Percentiles rank a stretch among this genome's conserved stretches.
Conservation (phyloP, 2,113 vertebrate species). For the Willisornis vidua region DNA sequence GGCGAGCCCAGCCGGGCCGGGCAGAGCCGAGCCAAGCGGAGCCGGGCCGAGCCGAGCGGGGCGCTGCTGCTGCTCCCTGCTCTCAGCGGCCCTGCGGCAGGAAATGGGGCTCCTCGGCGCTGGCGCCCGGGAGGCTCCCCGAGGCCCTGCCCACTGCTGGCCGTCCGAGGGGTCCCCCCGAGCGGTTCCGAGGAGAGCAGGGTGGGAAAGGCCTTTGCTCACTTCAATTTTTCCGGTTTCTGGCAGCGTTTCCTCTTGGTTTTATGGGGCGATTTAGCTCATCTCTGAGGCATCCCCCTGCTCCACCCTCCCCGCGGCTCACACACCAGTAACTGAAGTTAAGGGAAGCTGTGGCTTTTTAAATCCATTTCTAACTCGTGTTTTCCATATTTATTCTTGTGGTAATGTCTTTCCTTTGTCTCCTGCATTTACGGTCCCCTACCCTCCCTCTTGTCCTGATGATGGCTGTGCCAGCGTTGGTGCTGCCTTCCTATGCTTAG, state of each 20-base stretch:
- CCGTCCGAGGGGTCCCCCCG: neutral
- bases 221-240: neutral
- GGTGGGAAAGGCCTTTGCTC: neutral
- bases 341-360: neutral
- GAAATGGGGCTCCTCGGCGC: neutral
- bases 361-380: neutral
- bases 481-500: rapidly evolving
- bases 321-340: neutral
- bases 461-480: rapidly evolving
- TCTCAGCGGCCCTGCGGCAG: neutral
- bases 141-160: rapidly evolving
- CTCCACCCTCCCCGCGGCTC: neutral
- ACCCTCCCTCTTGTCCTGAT: neutral
- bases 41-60: neutral
- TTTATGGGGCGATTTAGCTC: neutral
- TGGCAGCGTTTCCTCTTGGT: neutral
- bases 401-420: neutral
- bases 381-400: neutral
- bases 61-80: neutral
- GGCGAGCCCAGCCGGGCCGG: neutral
- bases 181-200: neutral
- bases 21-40: neutral
- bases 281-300: neutral
- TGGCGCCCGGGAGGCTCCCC: neutral
- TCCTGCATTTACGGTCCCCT: neutral